phyloP scores from a whole-genome alignment of 1,140 invertebrate genomes.

The Argopecten irradians region DNA sequence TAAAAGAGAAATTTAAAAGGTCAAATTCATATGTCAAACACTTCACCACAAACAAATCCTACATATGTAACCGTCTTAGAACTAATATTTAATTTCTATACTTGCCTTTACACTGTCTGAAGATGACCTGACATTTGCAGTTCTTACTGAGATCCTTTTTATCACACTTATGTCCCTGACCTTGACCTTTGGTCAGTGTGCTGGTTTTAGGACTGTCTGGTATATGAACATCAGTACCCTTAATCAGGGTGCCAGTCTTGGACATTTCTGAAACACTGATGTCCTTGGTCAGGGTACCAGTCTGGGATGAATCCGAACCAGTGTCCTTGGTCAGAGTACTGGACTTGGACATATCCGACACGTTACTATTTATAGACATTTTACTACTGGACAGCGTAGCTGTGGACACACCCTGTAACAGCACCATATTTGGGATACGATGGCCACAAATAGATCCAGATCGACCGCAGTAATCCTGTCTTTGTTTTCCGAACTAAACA shows the following conservation, averaged over 20 bases:
- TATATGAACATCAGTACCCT: neutral
- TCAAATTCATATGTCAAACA: too few species aligned
- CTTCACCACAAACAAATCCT: too few species aligned
- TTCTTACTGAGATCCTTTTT: conserved; percentile 32
- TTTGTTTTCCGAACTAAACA: neutral
- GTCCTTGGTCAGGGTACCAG: neutral
- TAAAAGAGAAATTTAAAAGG: too few species aligned
- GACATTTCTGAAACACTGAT: neutral
- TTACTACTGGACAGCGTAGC: neutral
- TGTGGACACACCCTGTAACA: neutral
- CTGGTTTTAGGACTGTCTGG: neutral
- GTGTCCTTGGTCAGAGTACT: neutral
- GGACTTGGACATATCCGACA: neutral
- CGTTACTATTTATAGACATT: neutral
- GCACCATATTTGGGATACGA: neutral
- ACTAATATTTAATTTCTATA: too few species aligned
- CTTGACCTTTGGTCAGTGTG: conserved; percentile 8
- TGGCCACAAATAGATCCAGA: neutral
- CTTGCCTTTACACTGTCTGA: conserved; percentile 49
- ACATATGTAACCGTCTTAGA: too few species aligned
- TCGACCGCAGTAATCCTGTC: neutral
- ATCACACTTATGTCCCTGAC: neutral
- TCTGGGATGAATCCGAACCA: neutral
- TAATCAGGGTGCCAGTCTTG: neutral
- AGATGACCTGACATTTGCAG: conserved; percentile 50